Evolutionary conservation across 2,888 invertebrate genomes (phyloP).

Genomic region (Troides aeacus): DNA sequence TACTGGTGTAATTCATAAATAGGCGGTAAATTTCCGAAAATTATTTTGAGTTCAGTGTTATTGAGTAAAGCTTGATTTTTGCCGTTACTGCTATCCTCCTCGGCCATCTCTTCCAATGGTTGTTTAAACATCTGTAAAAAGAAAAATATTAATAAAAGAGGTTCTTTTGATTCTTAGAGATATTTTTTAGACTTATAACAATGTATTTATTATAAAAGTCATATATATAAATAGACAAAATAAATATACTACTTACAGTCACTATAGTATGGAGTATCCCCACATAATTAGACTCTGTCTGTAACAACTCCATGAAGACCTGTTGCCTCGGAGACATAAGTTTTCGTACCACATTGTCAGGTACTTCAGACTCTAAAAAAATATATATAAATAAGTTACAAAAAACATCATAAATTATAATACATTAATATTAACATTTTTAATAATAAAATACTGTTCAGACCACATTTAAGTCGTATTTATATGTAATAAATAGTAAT

Average conservation of each 20-base stretch:
- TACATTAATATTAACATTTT: neutral
- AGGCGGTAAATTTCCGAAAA: conserved; percentile 96
- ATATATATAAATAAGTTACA: neutral
- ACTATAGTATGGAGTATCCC: conserved; percentile 96
- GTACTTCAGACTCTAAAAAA: conserved; percentile 74
- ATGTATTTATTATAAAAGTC: neutral
- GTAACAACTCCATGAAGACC: conserved; percentile 94
- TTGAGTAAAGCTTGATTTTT: conserved; percentile 87
- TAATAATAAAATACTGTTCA: no score
- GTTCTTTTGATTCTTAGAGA: neutral
- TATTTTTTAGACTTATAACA: neutral
- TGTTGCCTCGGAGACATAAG: conserved; percentile 88
- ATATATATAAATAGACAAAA: neutral
- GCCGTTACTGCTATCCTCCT: conserved; percentile 84
- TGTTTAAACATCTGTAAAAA: conserved; percentile 92
- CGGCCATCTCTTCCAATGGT: conserved; percentile 92
- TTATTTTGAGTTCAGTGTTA: conserved; percentile 94
- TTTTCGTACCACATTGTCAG: conserved; percentile 83
- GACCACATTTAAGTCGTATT: no score
- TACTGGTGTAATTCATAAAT: conserved; percentile 96
- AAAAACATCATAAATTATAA: conserved; percentile 12
- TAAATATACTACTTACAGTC: conserved; percentile 79
- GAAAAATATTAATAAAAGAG: neutral
- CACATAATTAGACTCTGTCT: conserved; percentile 99
- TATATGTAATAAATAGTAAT: no score